Base-by-base conservation (phyloP, 2,888 invertebrate species). In the Aphelenchoides bicaudatus region DNA sequence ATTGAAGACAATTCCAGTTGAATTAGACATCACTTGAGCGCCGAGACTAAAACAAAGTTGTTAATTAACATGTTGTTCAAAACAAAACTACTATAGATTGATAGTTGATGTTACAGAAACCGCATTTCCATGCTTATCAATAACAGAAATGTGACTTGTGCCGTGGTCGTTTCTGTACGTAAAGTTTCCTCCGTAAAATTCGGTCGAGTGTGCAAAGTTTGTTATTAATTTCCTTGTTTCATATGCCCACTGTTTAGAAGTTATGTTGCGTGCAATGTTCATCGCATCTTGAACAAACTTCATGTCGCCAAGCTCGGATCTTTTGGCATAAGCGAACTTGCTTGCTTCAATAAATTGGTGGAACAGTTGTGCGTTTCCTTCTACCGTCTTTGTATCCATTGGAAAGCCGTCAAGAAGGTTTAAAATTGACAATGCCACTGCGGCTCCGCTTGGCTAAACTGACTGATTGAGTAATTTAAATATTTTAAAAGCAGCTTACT, bases 61-160 rank as follows among this genome's bases (percentile, higher is more conserved):
- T 13, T n/a, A 61, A 21, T 16, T 13, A 28, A 25, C 16, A 63
- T 29, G 8, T 23, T 30, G n/a, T n/a, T n/a, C n/a, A n/a, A n/a
- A n/a, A n/a, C n/a, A n/a, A n/a, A n/a, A n/a, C n/a, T 82, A 91
- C 90, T 87, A 86, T 61, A 85, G 85, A 80, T 91, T 91, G 23
- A 92, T 85, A 0, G 93, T 90, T 68, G 90, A 89, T 1, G 94
- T 96, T 0, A 88, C 86, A 0, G 92, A 87, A 0, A 94, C 90
- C 0, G 92, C 94, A 78, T 92, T 90, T 0, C 94, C 92, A 75
- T 89, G 87, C 2, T 59, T 58, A 54, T 79, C 79, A 27, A 93
- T 80, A 46, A 94, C 86, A 0, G 89, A 88, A 37, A 91, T 84
- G 77, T 96, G 94, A 0, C 92, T 87, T 0, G 96, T 98, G 37